Conservation (phyloP, 2,797 vertebrate species). For the Carcharodon carcharias region DNA sequence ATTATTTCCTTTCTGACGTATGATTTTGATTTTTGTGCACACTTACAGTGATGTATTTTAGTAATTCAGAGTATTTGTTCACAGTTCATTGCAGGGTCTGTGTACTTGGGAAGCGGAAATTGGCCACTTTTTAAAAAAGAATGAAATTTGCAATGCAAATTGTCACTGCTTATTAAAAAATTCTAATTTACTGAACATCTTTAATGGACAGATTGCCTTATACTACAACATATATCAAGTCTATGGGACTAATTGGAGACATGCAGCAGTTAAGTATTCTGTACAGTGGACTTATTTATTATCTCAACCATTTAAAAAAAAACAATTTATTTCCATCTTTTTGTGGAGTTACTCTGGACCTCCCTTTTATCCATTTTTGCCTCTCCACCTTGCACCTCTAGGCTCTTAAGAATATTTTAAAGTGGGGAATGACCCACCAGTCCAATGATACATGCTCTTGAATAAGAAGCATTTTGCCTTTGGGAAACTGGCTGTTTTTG, state of each 20-base stretch:
- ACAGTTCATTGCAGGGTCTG: background rate
- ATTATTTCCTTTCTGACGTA: background rate
- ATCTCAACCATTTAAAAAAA: slow-evolving; percentile 17
- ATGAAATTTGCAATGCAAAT: slow-evolving; percentile 34
- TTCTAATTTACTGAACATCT: slow-evolving; percentile 36
- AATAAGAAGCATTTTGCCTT: slow-evolving; percentile 4
- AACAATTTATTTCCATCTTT: background rate
- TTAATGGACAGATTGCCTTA: slow-evolving; percentile 36
- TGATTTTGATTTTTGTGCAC: slow-evolving; percentile 5
- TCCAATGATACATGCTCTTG: background rate
- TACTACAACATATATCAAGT: slow-evolving; percentile 21
- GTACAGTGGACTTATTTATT: background rate
- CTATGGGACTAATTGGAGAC: slow-evolving; percentile 32
- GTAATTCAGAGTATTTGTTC: slow-evolving; percentile 23
- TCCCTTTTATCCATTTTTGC: slow-evolving; percentile 7
- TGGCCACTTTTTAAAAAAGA: background rate
- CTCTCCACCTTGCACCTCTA: background rate
- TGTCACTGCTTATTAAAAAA: background rate
- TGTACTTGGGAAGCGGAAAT: slow-evolving; percentile 1
- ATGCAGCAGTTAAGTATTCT: slow-evolving; percentile 9
- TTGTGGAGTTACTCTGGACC: slow-evolving; percentile 22
- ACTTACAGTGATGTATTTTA: slow-evolving; percentile 33
- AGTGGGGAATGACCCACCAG: background rate
- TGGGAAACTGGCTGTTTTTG: slow-evolving; percentile 27
- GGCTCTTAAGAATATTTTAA: background rate